phyloP scores from a whole-genome alignment of 1,140 invertebrate species.

The Bombus consobrinus region DNA sequence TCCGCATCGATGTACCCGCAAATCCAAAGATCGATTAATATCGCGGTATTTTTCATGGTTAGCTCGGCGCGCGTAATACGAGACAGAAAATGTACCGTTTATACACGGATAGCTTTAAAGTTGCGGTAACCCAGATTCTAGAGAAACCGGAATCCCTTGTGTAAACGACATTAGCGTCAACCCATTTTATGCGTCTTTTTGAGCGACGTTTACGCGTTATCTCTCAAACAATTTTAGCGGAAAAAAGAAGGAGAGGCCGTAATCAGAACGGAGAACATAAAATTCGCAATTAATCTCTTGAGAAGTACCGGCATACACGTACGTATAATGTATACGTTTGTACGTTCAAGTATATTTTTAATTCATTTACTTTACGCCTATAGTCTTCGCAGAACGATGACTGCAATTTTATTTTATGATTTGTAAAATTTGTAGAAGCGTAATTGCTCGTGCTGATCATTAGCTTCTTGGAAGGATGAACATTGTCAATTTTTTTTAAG shows the following conservation, averaged over 20 bases:
- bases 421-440: no score
- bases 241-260: neutral
- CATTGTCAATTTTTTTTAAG: no score
- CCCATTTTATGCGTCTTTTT: conserved; percentile 25
- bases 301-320: neutral
- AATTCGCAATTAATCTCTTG: neutral
- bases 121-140: conserved; percentile 31
- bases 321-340: neutral
- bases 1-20: neutral
- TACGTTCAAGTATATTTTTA: no score
- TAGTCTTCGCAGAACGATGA: no score
- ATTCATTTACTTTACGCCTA: no score
- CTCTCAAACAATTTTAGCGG: neutral
- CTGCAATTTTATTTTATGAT: no score
- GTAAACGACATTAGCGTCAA: conserved; percentile 28
- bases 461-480: no score
- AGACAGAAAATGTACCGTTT: conserved; percentile 23
- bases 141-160: conserved; percentile 41
- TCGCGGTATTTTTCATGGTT: conserved; percentile 6
- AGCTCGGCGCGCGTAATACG: conserved; percentile 1
- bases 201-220: conserved; percentile 14
- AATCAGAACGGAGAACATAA: conserved; percentile 1
- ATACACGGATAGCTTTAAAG: conserved; percentile 1
- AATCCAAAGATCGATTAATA: neutral
- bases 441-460: no score